A percentile compares a stretch with the other conserved stretches of the same genome.
Conservation (phyloP, 92 coral and sea anemone genomes). For the Chrysogorgia sp. region DNA sequence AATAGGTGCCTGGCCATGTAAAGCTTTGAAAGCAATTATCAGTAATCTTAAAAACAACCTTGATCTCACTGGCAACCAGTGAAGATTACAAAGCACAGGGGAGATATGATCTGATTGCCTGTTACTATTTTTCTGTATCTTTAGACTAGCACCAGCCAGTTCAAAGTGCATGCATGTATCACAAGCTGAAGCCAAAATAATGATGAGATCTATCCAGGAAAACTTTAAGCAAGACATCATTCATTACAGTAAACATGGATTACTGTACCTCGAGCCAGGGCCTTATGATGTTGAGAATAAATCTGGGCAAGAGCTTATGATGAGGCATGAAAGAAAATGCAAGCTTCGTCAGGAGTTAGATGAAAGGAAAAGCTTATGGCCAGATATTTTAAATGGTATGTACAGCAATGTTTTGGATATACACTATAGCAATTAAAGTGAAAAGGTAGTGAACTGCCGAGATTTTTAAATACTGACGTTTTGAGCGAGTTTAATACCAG, state of each 20-base stretch:
- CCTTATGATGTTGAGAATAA: conserved; percentile 89
- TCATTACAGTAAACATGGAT: conserved; percentile 94
- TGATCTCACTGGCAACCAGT: no score
- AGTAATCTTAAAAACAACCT: no score
- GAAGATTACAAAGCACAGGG: neutral
- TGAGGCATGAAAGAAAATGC: conserved; percentile 85
- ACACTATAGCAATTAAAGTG: no score
- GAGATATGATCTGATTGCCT: neutral
- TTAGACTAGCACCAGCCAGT: conserved; percentile 62
- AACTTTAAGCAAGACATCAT: conserved; percentile 84
- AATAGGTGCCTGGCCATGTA: no score
- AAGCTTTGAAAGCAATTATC: no score
- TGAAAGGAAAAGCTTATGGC: conserved; percentile 75
- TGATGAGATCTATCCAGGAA: conserved; percentile 68
- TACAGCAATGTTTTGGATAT: no score
- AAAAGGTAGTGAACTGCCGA: no score
- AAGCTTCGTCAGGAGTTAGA: conserved; percentile 80
- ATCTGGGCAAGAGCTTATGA: conserved; percentile 92
- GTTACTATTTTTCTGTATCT: neutral
- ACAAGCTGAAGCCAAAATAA: conserved; percentile 60
- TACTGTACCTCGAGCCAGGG: conserved; percentile 84
- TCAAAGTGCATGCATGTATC: conserved; percentile 82
- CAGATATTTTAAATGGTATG: conserved; percentile 80
- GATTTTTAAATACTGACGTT: no score
- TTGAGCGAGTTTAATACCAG: no score